Percentiles rank a stretch among this genome's conserved stretches.
Conservation (phyloP, 2,113 vertebrate genomes). For the Oreochromis tanganicae region DNA sequence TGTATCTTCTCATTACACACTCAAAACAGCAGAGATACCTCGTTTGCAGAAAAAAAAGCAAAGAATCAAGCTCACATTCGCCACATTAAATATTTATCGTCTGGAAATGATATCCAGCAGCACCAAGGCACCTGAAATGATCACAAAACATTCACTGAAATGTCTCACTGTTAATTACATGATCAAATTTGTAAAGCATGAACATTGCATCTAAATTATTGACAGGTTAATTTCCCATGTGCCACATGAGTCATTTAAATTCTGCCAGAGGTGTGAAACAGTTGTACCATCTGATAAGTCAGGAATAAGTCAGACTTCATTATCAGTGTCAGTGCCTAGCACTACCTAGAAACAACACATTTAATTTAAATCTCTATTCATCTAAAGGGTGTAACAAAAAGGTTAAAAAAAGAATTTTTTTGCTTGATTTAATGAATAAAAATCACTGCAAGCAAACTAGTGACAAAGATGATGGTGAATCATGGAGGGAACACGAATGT, state of each 20-base stretch:
- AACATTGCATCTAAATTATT: neutral
- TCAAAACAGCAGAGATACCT: neutral
- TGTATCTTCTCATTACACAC: neutral
- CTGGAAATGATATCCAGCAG: neutral
- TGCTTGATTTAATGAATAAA: too few species aligned
- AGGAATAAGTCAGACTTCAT: too few species aligned
- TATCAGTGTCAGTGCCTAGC: neutral
- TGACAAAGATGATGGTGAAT: too few species aligned
- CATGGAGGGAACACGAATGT: too few species aligned
- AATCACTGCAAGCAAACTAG: too few species aligned
- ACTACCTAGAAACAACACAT: neutral
- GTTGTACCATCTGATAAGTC: neutral
- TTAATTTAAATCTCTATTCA: too few species aligned
- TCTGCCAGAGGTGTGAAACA: neutral
- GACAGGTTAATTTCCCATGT: neutral
- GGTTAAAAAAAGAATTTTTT: too few species aligned
- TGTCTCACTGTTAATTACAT: neutral
- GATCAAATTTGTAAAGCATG: neutral
- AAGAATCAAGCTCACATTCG: neutral
- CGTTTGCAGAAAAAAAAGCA: neutral
- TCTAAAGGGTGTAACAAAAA: too few species aligned
- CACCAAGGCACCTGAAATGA: neutral
- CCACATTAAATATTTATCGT: neutral
- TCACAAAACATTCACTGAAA: neutral
- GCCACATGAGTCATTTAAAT: neutral